phyloP scores from a whole-genome alignment of 53 echinoderm and acorn worm species.

The Echinarachnius parma region DNA sequence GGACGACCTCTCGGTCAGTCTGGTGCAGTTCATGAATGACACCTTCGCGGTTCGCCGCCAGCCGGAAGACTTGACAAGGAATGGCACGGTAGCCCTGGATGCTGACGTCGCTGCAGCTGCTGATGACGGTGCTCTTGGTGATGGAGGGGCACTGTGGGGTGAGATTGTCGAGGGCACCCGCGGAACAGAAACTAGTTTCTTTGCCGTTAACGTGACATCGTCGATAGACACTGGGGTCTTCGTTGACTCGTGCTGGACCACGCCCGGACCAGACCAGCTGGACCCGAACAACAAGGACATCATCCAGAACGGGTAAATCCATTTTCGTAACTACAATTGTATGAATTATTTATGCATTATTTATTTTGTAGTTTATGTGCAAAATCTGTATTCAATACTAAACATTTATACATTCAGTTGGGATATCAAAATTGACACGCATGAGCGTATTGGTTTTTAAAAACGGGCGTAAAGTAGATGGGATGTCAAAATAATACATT shows the following conservation, averaged over 20 bases:
- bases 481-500: too few relatives aligned
- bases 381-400: too few relatives aligned
- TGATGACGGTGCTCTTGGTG: neutral
- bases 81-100: too few relatives aligned
- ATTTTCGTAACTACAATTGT: too few relatives aligned
- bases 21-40: constrained; percentile 38
- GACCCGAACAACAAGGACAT: constrained; percentile 1
- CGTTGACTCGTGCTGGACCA: constrained; percentile 44
- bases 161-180: constrained; percentile 1
- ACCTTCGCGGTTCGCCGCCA: too few relatives aligned
- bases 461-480: too few relatives aligned
- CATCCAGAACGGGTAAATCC: constrained; percentile 29
- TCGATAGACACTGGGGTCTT: constrained; percentile 27
- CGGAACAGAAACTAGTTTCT: constrained; percentile 10
- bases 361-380: too few relatives aligned
- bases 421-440: too few relatives aligned
- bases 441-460: too few relatives aligned
- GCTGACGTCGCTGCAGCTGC: neutral
- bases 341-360: too few relatives aligned
- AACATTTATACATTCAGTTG: too few relatives aligned
- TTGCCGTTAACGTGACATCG: constrained; percentile 37
- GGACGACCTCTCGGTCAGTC: constrained; percentile 19
- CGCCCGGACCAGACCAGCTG: neutral
- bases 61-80: too few relatives aligned
- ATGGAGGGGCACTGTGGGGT: neutral